Percentiles rank a stretch among this genome's conserved stretches.
Evolutionary conservation across 2,113 vertebrate genomes (phyloP).

Genomic region (Tapirus terrestris): DNA sequence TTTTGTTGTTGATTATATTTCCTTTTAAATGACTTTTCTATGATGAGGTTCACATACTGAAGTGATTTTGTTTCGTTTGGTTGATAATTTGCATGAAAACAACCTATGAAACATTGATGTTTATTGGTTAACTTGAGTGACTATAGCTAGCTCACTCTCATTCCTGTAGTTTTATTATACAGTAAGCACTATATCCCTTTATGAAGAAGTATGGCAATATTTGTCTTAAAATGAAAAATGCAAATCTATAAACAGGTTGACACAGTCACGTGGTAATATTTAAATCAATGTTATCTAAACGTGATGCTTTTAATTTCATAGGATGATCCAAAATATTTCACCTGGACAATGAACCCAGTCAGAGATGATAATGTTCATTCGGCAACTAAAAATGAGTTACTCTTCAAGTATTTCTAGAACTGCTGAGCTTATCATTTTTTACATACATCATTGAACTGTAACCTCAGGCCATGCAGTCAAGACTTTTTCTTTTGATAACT

Average conservation of each 20-base stretch:
- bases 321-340: neutral
- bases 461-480: conserved; percentile 39
- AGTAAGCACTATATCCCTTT: neutral
- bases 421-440: conserved; percentile 70
- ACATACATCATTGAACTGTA: conserved; percentile 50
- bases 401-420: conserved; percentile 51
- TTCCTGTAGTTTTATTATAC: neutral
- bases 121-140: neutral
- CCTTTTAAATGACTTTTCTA: conserved; percentile 64
- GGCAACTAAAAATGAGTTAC: conserved; percentile 35
- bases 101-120: neutral
- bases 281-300: neutral
- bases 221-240: neutral
- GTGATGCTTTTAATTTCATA: neutral
- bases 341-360: neutral
- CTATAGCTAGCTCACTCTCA: neutral
- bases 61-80: conserved; percentile 48
- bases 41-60: conserved; percentile 54
- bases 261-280: neutral
- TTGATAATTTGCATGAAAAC: conserved; percentile 46
- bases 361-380: conserved; percentile 21
- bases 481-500: conserved; percentile 59
- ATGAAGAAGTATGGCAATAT: neutral
- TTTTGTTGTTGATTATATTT: conserved; percentile 60
- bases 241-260: neutral